These are phyloP conservation scores for Agelastica alni DNA, from an alignment of 2,888 invertebrate species.

Conservation along the genomic window DNA sequence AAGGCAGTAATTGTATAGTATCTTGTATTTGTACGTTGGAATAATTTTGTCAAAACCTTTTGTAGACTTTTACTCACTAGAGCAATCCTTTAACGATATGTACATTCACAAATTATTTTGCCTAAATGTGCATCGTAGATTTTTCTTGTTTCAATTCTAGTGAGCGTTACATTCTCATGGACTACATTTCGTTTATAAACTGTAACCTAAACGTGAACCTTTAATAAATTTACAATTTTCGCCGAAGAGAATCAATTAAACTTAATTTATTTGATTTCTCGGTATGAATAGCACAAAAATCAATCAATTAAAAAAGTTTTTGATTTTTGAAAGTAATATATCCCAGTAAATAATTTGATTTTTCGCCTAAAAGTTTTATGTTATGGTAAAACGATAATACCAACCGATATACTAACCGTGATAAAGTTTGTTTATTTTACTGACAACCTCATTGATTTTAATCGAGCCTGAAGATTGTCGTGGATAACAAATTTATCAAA, in stretches of 20 bases:
- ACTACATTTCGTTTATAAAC: too few relatives aligned
- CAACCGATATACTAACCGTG: slow-evolving; percentile 13
- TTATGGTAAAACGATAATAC: slow-evolving; percentile 22
- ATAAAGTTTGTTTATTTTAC: slow-evolving; percentile 27
- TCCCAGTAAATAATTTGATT: slow-evolving; percentile 16
- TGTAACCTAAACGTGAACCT: too few relatives aligned
- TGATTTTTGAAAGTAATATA: slow-evolving; percentile 5
- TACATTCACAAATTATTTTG: too few relatives aligned
- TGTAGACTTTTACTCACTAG: too few relatives aligned
- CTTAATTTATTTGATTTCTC: slow-evolving; percentile 24
- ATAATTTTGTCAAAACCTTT: too few relatives aligned
- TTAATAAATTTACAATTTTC: background rate
- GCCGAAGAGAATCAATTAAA: slow-evolving; percentile 19
- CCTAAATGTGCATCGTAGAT: too few relatives aligned
- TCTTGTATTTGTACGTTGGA: too few relatives aligned
- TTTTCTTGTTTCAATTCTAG: too few relatives aligned
- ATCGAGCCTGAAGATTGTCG: slow-evolving; percentile 27
- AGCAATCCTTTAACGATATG: too few relatives aligned
- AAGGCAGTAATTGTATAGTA: too few relatives aligned
- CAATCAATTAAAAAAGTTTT: slow-evolving; percentile 19
- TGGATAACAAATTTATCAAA: slow-evolving; percentile 32
- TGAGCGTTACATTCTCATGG: too few relatives aligned
- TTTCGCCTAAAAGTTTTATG: slow-evolving; percentile 23
- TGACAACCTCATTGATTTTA: slow-evolving; percentile 32
- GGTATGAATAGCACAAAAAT: slow-evolving; percentile 27